Evolutionary conservation across 2,113 vertebrate species (phyloP).

Genomic region (Oenanthe melanoleuca): DNA sequence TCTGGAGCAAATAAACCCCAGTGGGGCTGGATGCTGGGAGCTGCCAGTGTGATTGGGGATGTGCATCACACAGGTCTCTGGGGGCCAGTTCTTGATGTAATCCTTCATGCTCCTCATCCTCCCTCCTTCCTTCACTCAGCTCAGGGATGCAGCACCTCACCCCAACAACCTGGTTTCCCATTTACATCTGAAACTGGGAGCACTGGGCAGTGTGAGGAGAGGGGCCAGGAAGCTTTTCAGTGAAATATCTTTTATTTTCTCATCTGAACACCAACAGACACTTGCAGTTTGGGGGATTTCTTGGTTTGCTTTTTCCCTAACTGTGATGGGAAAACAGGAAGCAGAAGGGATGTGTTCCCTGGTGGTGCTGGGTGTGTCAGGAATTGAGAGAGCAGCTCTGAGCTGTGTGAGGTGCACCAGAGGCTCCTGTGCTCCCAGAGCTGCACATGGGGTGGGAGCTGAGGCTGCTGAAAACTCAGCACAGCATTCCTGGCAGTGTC

Average conservation of each 20-base stretch:
- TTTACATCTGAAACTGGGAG: not conserved
- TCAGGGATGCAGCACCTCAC: not conserved
- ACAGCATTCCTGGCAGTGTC: not conserved
- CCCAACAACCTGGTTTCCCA: not conserved
- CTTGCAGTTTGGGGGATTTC: not conserved
- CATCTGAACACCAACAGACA: not conserved
- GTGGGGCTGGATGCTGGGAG: constrained; percentile 1
- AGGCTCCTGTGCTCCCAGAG: not conserved
- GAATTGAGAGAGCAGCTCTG: accelerated
- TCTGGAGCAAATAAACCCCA: not conserved
- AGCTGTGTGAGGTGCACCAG: not conserved
- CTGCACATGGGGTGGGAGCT: not conserved
- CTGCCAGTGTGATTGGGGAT: constrained; percentile 13
- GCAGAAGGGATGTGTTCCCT: accelerated
- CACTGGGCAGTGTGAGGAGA: accelerated
- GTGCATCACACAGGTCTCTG: not conserved
- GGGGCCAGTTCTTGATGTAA: not conserved
- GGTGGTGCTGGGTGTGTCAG: not conserved
- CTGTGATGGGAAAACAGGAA: not conserved
- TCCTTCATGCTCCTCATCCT: not conserved
- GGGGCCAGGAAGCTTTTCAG: not conserved
- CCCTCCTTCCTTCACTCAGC: not conserved
- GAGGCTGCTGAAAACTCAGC: not conserved
- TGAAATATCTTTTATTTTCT: not conserved
- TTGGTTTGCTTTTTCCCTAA: accelerated